These are phyloP conservation scores for Coilia nasus DNA, from an alignment of 2,797 vertebrate genomes.

Conservation along the genomic window DNA sequence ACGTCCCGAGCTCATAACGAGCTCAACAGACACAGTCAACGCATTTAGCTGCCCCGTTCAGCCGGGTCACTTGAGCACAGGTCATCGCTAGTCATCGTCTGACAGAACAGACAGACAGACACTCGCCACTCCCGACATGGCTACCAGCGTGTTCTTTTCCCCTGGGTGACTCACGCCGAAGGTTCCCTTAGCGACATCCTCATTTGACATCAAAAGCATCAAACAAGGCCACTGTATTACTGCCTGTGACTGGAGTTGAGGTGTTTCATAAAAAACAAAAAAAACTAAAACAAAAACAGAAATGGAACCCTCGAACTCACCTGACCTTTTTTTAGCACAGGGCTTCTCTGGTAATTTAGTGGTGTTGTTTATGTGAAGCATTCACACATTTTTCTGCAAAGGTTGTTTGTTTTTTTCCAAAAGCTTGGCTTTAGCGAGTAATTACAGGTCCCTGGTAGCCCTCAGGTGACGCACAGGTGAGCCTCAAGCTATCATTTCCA, in stretches of 20 bases:
- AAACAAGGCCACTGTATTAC: neutral
- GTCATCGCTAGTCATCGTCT: slow-evolving; percentile 16
- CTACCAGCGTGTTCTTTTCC: neutral
- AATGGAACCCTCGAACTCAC: neutral
- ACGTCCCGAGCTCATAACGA: neutral
- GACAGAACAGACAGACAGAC: neutral
- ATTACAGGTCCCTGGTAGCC: neutral
- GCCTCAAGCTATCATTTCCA: slow-evolving; percentile 51
- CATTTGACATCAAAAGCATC: neutral
- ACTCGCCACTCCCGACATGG: neutral
- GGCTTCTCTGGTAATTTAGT: neutral
- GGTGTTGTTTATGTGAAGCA: neutral
- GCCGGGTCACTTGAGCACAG: slow-evolving; percentile 32
- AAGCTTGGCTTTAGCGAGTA: neutral
- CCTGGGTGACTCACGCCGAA: neutral
- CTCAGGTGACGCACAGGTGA: slow-evolving; percentile 64
- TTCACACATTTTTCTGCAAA: neutral
- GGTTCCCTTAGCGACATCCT: neutral
- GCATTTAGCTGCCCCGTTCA: slow-evolving; percentile 26
- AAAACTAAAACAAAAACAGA: neutral
- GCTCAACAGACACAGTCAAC: slow-evolving; percentile 4
- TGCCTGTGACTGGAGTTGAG: neutral
- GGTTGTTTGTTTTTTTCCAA: neutral
- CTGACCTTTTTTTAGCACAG: neutral
- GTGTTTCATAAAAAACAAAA: too few species aligned